Evolutionary conservation across 2,797 vertebrate species (phyloP), one percentile per base, ranked within the genome.

Genomic region (Acipenser oxyrinchus): DNA sequence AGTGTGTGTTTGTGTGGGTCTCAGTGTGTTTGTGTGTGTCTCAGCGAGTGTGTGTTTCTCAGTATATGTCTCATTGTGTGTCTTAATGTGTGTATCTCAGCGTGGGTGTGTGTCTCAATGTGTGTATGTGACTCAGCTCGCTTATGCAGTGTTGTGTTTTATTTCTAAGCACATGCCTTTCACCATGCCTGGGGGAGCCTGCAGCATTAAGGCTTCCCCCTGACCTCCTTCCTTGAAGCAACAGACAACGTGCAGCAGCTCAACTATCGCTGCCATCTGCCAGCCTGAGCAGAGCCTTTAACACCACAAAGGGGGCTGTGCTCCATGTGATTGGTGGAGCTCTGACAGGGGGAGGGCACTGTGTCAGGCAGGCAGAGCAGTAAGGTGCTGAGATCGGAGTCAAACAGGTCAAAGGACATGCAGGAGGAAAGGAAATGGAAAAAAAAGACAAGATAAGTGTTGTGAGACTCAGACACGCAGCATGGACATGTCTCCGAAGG

Each of bases 401-500:
- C 23, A 37, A 62, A 73, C n/a, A 3, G 55, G 53, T 15, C 60
- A 59, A 59, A 62, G 62, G 67, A 69, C 70, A 73, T 48, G 58
- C 73, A 75, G 59, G 62, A 52, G 15, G 62, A 52, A 63, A 71
- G 74, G 58, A n/a, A 63, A 70, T 72, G 78, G 6, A 60, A 70
- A 74, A 74, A 67, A 68, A 10, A 0, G 71, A 68, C 71, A 60
- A 1, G 6, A 63, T 72, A 63, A 73, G 63, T 23, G 76, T 69
- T 68, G 77, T 79, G 76, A 81, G 82, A 82, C 79, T 78, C 79
- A 77, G 76, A 59, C 75, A 75, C 75, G 73, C 73, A 73, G 73
- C 13, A 61, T 8, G 71, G 71, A 80, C 78, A 79, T 84, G 74
- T 74, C 71, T 73, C 71, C 75, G 71, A 37, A 37, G 23, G 23